phyloP scores from a whole-genome alignment of 2,797 vertebrate species.

The Phoebastria nigripes region DNA sequence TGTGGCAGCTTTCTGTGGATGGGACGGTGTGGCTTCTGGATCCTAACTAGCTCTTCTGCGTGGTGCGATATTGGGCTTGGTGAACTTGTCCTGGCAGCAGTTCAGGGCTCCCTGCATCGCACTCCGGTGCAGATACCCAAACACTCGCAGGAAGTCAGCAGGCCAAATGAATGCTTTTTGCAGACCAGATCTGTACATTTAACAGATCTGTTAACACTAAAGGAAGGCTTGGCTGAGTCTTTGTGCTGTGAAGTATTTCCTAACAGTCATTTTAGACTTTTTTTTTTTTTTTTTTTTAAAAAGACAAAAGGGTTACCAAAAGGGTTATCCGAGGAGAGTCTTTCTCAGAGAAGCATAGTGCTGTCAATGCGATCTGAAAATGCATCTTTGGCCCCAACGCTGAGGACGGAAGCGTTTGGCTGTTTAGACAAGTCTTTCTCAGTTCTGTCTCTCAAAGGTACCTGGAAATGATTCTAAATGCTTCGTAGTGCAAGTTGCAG shows the following conservation, averaged over 20 bases:
- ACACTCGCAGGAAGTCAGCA: not conserved
- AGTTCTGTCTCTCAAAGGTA: not conserved
- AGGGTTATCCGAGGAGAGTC: not conserved
- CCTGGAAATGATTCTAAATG: constrained; percentile 1
- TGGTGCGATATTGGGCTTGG: fast-evolving
- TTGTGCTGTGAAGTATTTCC: not conserved
- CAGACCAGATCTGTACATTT: not conserved
- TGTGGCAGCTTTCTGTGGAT: not conserved
- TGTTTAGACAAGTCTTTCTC: constrained; percentile 3
- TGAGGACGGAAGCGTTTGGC: not conserved
- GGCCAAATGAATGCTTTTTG: not conserved
- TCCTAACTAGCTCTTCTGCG: fast-evolving
- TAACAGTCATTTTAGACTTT: not conserved
- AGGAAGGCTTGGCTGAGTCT: not conserved
- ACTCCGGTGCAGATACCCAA: not conserved
- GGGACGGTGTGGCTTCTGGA: not conserved
- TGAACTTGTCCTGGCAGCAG: not conserved
- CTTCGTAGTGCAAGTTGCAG: not conserved
- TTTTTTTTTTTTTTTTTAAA: not conserved
- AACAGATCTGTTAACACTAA: not conserved
- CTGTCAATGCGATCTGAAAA: not conserved
- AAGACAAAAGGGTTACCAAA: not conserved
- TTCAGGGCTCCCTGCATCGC: not conserved
- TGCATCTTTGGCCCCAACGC: not conserved
- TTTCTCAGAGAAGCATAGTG: not conserved